Percentiles rank a stretch among this genome's conserved stretches.
phyloP scores from a whole-genome alignment of 2,113 vertebrate species.

The Rallus limicola region DNA sequence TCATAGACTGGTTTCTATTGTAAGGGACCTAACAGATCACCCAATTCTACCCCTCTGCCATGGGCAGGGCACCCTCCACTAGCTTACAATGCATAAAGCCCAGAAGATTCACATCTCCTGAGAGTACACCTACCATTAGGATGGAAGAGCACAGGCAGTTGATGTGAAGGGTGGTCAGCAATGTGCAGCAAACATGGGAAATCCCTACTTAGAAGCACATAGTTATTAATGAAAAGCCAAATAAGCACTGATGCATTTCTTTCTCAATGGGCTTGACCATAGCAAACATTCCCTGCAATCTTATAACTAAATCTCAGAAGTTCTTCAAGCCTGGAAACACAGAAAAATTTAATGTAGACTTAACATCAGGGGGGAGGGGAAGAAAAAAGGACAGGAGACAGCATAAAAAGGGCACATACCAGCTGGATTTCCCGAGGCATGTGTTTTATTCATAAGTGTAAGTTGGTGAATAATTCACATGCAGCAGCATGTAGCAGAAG shows the following conservation, averaged over 20 bases:
- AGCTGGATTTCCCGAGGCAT: not conserved
- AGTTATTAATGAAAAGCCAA: not conserved
- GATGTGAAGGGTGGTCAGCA: not conserved
- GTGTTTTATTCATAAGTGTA: constrained; percentile 46
- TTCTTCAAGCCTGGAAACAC: not conserved
- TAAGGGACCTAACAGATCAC: too few species aligned
- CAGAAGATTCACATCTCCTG: not conserved
- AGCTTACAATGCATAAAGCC: not conserved
- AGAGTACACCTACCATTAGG: not conserved
- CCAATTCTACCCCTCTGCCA: too few species aligned
- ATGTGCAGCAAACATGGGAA: not conserved
- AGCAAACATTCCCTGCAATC: not conserved
- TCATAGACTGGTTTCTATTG: too few species aligned
- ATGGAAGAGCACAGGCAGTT: not conserved
- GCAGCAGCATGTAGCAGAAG: not conserved
- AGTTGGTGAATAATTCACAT: constrained; percentile 39
- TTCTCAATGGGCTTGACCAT: not conserved
- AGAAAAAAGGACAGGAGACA: not conserved
- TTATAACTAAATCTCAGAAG: not conserved
- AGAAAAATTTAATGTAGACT: not conserved
- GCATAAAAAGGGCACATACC: not conserved
- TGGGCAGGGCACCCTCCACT: too few species aligned
- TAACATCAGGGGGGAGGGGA: not conserved
- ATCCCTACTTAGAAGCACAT: not conserved
- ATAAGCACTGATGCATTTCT: not conserved